Evolutionary conservation across 2,888 invertebrate genomes (phyloP).

Genomic region (Trachelus stipa): DNA sequence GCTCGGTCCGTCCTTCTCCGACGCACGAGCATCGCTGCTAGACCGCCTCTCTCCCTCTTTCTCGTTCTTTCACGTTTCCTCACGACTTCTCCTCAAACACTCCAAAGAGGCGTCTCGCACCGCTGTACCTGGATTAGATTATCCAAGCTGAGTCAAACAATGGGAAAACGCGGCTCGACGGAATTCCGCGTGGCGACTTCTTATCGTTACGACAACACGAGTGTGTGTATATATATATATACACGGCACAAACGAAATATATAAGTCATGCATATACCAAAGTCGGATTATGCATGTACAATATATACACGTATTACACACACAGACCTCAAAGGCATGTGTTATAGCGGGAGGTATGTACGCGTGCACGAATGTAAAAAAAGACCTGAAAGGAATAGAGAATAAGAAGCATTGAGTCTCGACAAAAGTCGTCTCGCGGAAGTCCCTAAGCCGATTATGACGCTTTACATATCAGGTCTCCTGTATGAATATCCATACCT

Average conservation of each 20-base stretch:
- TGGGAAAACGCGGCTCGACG: conserved; percentile 6
- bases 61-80: neutral
- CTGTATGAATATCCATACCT: conserved; percentile 22
- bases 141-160: conserved; percentile 6
- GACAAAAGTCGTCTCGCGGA: neutral
- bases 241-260: neutral
- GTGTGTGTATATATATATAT: neutral
- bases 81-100: neutral
- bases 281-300: neutral
- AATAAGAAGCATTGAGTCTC: neutral
- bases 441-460: conserved; percentile 36
- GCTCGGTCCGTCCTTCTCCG: neutral
- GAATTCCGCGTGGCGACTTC: conserved; percentile 5
- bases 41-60: neutral
- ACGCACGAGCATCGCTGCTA: neutral
- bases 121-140: conserved; percentile 7
- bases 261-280: neutral
- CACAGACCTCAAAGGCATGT: neutral
- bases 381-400: neutral
- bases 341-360: too few relatives aligned
- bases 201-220: neutral
- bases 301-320: neutral
- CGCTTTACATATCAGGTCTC: conserved; percentile 26
- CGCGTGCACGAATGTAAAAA: neutral
- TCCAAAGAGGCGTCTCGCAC: neutral